Base-by-base conservation (phyloP, 2,888 invertebrate genomes). In the Drosophila prolongata region DNA sequence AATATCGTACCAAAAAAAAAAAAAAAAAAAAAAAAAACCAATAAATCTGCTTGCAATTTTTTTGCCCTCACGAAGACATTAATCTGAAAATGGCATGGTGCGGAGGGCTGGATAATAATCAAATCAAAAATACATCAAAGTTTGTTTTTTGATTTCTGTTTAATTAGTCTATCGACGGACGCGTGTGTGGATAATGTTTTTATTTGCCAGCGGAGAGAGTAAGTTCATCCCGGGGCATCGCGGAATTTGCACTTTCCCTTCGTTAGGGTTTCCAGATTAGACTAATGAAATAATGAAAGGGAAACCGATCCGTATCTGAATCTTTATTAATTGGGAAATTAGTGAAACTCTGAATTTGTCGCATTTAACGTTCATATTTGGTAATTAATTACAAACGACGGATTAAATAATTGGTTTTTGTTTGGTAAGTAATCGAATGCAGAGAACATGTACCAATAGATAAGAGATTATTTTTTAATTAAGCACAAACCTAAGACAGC, bases 71-170 rank as follows among this genome's bases (percentile, higher is more conserved):
- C 44, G 61, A 44, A 61, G 61, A 46, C 62, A 61, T 61, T 37
- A 59, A 59, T 58, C 58, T 14, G 34, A 59, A 42, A 43, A 34
- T 57, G 42, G 24, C 27, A 10, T 38, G 52, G 30, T 11, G 24
- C n/a, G 30, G 8, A 52, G 54, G 47, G 14, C 30, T 34, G 42
- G 10, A 37, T 16, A 34, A 64, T 42, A 42, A 57, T 42, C 58
- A 64, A 47, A 64, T 64, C 62, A 64, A 65, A 64, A 49, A 49
- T 49, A 64, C 65, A 64, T 64, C 62, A 49, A 65, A 49, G 65
- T 19, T 37, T n/a, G 10, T 24, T 47, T 60, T 16, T 49, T 47
- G 16, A 27, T 27, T 49, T 27, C n/a, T 42, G 47, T 49, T 64
- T 64, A 64, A 64, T 64, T 64, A 64, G 62, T 47, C 49, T 37